Evolutionary conservation across 2,888 invertebrate genomes (phyloP), one percentile per base, ranked within the genome.

Genomic region (Griposia aprilina): DNA sequence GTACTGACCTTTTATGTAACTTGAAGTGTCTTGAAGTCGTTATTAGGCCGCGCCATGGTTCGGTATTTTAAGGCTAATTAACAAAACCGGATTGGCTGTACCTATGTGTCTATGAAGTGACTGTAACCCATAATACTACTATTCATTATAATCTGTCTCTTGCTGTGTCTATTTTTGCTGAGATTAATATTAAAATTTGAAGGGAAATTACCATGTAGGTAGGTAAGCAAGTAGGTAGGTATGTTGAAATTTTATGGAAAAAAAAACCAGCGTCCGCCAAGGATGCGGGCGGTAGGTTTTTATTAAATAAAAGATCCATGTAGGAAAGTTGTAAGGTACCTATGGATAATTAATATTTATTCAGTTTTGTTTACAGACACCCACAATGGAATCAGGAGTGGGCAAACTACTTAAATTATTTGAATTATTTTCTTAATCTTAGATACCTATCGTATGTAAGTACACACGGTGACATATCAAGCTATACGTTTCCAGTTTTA

Each of bases 1-100:
- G 66, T 74, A 82, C 20, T 70, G 81, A 83, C 81, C 83, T 79
- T 75, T 86, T 80, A 85, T 74, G 55, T 78, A 78, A 73, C 59
- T 60, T 70, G 55, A 36, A 62, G 55, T 68, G 17, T 50, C 30
- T 73, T 41, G 36, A 41, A 36, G 59, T 67, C 6, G n/a, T 30
- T 67, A 78, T 65, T 52, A 65, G 10, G 23, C 11, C 15, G 13
- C 48, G 50, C 10, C 6, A 15, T 17, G 50, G 26, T n/a, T 60
- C 11, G 23, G 20, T 50, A 67, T 55, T 76, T 59, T 41, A 52
- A 70, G 10, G 2, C 8, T 41, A 50, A 69, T 62, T 30, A 70
- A 30, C 2, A 62, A 41, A 57, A 81, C 52, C 36, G 68, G 65
- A 26, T 52, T 45, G 15, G 1, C 15, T 62, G 26, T 20, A 11